Evolutionary conservation across 2,888 invertebrate genomes (phyloP).

Genomic region (Oscheius sp.): DNA sequence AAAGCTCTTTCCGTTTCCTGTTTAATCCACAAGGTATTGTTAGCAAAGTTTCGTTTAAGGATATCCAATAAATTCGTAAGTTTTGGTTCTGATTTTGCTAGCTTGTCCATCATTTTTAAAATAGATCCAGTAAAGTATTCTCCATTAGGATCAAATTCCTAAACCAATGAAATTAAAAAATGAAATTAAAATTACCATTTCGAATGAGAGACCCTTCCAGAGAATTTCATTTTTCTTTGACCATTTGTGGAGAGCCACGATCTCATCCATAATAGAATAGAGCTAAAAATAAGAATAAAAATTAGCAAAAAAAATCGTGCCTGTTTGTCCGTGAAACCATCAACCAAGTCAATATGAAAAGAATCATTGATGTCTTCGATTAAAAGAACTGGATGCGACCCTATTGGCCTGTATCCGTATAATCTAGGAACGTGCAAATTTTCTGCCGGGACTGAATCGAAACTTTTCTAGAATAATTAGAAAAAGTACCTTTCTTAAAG

Average conservation of each 20-base stretch:
- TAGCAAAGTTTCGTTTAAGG: conserved; percentile 6
- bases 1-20: neutral
- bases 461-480: neutral
- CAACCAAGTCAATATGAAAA: conserved; percentile 21
- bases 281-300: conserved; percentile 18
- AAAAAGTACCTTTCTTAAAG: conserved; percentile 4
- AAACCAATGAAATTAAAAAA: neutral
- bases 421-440: neutral
- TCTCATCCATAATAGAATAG: conserved; percentile 26
- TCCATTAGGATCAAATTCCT: conserved; percentile 13
- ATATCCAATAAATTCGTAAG: neutral
- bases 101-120: conserved; percentile 12
- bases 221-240: neutral
- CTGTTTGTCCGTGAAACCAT: conserved; percentile 30
- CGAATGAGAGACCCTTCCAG: conserved; percentile 8
- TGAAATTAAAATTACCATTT: neutral
- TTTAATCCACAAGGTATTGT: conserved; percentile 14
- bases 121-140: neutral
- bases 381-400: conserved; percentile 11
- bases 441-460: neutral
- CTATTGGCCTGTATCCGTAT: conserved; percentile 8
- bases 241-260: conserved; percentile 27
- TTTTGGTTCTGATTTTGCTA: neutral
- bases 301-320: neutral
- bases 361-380: conserved; percentile 21